These are phyloP conservation scores for Cherax destructor DNA, from an alignment of 1,140 invertebrate genomes.

Conservation along the genomic window DNA sequence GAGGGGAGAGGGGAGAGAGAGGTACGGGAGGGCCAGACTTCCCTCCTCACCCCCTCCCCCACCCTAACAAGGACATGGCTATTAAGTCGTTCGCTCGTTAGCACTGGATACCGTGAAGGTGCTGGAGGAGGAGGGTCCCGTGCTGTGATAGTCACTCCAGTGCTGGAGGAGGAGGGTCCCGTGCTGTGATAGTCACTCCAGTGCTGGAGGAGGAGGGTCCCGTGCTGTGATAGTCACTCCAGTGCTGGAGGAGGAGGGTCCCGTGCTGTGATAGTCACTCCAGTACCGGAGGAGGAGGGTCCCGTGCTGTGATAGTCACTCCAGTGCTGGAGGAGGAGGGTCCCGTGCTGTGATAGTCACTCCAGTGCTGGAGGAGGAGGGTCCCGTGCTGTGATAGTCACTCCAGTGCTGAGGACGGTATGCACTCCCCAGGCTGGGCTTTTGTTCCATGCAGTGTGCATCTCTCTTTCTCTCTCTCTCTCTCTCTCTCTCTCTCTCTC, in stretches of 20 bases:
- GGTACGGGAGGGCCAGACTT: background rate
- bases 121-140: background rate
- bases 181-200: background rate
- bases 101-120: background rate
- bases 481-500: too few relatives aligned
- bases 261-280: background rate
- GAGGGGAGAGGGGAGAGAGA: background rate
- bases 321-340: background rate
- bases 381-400: background rate
- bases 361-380: too few relatives aligned
- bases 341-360: background rate
- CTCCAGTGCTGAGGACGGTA: background rate
- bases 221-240: background rate
- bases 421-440: too few relatives aligned
- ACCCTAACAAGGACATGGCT: conserved; percentile 43
- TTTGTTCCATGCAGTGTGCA: too few relatives aligned
- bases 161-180: background rate
- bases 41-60: background rate
- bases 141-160: background rate
- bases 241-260: background rate
- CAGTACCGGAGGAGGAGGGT: background rate
- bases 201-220: background rate
- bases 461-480: too few relatives aligned
- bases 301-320: background rate
- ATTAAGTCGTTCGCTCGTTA: conserved; percentile 58